Evolutionary conservation across 2,888 invertebrate genomes (phyloP), one percentile per base, ranked within the genome.

Genomic region (Gibbula magus): DNA sequence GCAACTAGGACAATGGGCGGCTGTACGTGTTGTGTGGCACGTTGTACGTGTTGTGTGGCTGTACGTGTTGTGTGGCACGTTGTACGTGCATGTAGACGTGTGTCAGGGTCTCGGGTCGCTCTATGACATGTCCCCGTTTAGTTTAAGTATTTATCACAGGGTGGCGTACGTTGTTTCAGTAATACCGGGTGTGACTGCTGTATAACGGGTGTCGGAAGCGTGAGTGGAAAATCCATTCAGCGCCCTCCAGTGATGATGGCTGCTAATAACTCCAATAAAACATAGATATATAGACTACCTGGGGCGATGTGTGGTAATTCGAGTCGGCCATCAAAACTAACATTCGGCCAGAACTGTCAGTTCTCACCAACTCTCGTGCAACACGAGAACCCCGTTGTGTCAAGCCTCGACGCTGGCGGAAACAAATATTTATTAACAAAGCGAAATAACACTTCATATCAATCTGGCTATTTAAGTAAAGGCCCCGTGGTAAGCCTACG

Each of bases 351-450:
- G 35, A 70, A n/a, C 39, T 70, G 70, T 16, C 18, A 70, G 39
- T 39, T 35, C 39, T 35, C 39, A 39, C 20, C 39, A 35, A 20
- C 20, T 35, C 32, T 70, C 70, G 39, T 70, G 70, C 70, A 32
- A 35, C n/a, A 10, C 5, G n/a, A 16, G 70, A 70, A 32, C 18
- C 39, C 70, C 70, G 32, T 16, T 8, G 18, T 32, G 20, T 32
- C 39, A 35, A 39, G 35, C 10, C 18, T 16, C 32, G 32, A 16
- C 35, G 20, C 16, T 13, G 29, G 18, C 29, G 70, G 25, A 70
- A 70, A 70, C 70, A 70, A 70, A 70, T 70, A 70, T 70, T 32
- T 70, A 70, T 70, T 70, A 39, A 70, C 70, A 70, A 70, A 70
- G 70, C 35, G 39, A 39, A 70, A 70, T 39, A 70, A 70, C 70